These are phyloP conservation scores for Tenthredo mesomela DNA, from an alignment of 2,888 invertebrate genomes.

Conservation along the genomic window DNA sequence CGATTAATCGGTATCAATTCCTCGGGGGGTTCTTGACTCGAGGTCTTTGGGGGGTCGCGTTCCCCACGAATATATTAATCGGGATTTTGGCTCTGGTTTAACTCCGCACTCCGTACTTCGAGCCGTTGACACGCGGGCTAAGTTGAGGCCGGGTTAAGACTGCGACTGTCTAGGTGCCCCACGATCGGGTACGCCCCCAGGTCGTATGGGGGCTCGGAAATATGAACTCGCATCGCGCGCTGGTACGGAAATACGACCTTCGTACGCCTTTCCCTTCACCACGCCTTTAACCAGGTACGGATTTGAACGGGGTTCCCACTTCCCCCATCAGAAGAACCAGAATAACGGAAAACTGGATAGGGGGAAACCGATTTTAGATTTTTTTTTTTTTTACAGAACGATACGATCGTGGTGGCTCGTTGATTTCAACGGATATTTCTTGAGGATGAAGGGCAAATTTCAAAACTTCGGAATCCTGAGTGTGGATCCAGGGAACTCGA, in stretches of 20 bases:
- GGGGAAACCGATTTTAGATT: not conserved
- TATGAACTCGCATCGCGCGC: not conserved
- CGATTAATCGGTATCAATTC: not conserved
- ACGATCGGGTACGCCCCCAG: conserved; percentile 32
- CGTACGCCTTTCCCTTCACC: not conserved
- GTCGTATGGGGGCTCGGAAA: conserved; percentile 15
- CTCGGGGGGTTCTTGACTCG: too few species aligned
- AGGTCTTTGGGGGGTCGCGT: not conserved
- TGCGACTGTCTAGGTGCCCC: conserved; percentile 43
- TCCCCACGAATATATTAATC: not conserved
- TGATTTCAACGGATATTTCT: not conserved
- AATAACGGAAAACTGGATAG: not conserved
- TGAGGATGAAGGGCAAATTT: not conserved
- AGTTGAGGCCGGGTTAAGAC: conserved; percentile 48
- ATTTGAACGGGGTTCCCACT: not conserved
- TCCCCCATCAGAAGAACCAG: not conserved
- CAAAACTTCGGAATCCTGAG: too few species aligned
- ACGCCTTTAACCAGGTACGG: conserved; percentile 24
- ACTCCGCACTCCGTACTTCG: conserved; percentile 19
- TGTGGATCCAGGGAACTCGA: not conserved
- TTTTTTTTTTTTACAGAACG: not conserved
- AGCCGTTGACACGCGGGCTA: conserved; percentile 47
- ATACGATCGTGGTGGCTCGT: too few species aligned
- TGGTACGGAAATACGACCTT: conserved; percentile 34
- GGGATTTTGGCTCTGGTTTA: not conserved